Conservation (phyloP, 2,113 vertebrate genomes). For the Neoarius graeffei region DNA sequence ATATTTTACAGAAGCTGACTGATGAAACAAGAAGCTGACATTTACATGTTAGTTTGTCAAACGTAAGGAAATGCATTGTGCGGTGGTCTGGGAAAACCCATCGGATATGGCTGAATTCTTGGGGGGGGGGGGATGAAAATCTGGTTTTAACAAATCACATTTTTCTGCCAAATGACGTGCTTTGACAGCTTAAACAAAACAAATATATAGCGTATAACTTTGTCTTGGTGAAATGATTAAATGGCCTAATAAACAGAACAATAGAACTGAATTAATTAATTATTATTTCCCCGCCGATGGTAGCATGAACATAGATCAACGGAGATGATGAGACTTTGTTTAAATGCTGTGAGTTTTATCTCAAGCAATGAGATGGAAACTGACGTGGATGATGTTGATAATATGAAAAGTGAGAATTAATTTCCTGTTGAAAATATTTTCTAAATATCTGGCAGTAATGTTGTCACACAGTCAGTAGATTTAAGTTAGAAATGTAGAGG, state of each 20-base stretch:
- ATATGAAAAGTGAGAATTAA: neutral
- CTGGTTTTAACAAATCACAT: neutral
- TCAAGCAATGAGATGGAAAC: neutral
- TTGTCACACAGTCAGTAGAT: neutral
- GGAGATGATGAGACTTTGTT: neutral
- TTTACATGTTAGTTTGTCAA: slow-evolving; percentile 3
- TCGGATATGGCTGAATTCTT: neutral
- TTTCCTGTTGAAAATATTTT: neutral
- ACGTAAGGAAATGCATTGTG: neutral
- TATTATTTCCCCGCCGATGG: no score
- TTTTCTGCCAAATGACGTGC: neutral
- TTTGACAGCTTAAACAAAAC: neutral
- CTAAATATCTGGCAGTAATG: neutral
- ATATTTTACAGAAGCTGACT: neutral
- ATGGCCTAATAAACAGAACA: no score
- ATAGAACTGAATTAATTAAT: no score
- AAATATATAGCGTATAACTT: no score
- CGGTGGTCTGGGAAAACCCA: neutral
- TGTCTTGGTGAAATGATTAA: no score
- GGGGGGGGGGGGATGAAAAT: neutral
- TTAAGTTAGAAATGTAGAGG: neutral
- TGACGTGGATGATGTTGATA: neutral
- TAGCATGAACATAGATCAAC: no score
- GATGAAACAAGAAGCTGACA: slow-evolving; percentile 5
- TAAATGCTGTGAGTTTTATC: neutral